Evolutionary conservation across 2,888 invertebrate species (phyloP).

Genomic region (Lamellibrachia columna): DNA sequence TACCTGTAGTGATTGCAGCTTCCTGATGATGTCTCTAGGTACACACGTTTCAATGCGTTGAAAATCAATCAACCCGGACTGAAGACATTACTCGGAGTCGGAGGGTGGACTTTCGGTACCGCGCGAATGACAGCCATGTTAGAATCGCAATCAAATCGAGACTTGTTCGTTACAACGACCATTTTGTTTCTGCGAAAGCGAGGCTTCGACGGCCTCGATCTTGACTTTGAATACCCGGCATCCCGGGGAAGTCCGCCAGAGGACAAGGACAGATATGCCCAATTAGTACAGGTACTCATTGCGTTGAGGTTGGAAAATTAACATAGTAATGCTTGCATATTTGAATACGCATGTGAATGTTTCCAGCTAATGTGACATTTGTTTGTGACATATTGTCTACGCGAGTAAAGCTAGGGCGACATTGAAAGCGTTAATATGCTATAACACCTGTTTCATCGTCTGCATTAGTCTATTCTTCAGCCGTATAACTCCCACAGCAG

Average conservation of each 20-base stretch:
- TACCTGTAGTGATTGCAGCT: neutral
- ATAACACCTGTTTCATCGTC: no score
- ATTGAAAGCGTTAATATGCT: no score
- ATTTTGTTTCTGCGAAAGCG: constrained; percentile 6
- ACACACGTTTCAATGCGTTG: constrained; percentile 13
- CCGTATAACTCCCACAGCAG: neutral
- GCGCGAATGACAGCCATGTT: constrained; percentile 18
- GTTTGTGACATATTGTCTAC: no score
- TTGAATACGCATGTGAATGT: neutral
- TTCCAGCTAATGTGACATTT: no score
- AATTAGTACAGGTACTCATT: neutral
- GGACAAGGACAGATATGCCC: constrained; percentile 13
- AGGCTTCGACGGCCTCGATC: constrained; percentile 23
- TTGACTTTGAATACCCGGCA: constrained; percentile 25
- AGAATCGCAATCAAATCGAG: neutral
- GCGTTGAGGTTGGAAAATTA: neutral
- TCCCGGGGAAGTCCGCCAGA: constrained; percentile 13
- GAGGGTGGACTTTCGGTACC: constrained; percentile 25
- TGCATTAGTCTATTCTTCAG: neutral
- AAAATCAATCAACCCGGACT: neutral
- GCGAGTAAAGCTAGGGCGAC: no score
- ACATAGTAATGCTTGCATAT: neutral
- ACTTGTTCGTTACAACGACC: neutral
- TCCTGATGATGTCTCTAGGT: constrained; percentile 2
- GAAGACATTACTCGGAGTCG: constrained; percentile 23